Base-by-base conservation (phyloP, 2,113 vertebrate species). In the Coturnix japonica region DNA sequence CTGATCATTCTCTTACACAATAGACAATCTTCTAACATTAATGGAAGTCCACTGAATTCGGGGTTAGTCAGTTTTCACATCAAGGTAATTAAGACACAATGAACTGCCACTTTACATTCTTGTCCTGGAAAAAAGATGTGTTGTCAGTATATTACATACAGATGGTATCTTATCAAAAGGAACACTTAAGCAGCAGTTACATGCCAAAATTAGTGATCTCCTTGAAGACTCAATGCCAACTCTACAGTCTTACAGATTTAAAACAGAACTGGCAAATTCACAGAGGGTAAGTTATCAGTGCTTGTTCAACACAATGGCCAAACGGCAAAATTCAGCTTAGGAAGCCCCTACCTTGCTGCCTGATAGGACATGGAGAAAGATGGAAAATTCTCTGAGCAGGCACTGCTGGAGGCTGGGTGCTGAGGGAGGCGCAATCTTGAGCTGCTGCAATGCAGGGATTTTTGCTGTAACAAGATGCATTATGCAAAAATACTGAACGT, bases 321-420 rank as follows among this genome's bases (percentile, higher is more conserved):
- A 18, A 19, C 6, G 13, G n/a, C 20, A 30, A 43, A 16, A 59
- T 16, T 37, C 33, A 33, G 20, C 53, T 67, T 47, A 37, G 67
- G 22, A 85, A 46, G 21, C 7, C 19, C 19, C 73, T 1, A 2
- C 9, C 41, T 1, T 0, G 5, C 11, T 31, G 31, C 18, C 20
- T 56, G 28, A 12, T 49, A 28, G 16, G 11, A 26, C 21, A 13
- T 1, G 1, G 44, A 28, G 13, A 2, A 6, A 56, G 23, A 21
- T 9, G 4, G 20, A 5, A 12, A 28, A 41, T 54, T 69, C 59
- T 63, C 18, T 35, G 2, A 0, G 0, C 8, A 53, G 66, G 21
- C 16, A 19, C 33, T 19, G 14, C 37, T 86, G 63, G 46, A 63
- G 28, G 14, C 23, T 37, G 44, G 10, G 14, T 60, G 65, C 44